Base-by-base conservation (phyloP, 1,140 invertebrate genomes). In the Drosophila ohnishii region DNA sequence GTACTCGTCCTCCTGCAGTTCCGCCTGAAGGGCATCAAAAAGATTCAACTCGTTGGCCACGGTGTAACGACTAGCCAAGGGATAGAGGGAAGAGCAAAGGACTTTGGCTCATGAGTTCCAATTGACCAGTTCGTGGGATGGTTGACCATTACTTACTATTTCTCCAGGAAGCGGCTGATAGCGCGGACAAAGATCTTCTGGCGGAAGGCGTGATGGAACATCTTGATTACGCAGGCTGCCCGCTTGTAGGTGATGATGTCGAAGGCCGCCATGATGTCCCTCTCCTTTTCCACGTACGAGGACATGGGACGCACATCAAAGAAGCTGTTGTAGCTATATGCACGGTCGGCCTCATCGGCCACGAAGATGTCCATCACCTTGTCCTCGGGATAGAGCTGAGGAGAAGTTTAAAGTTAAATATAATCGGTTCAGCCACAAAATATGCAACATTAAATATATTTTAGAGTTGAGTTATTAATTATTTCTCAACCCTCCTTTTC, bases 291-390 rank as follows among this genome's bases (percentile, higher is more conserved):
- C 8, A 96, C 96, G 2, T 94, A 93, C 25, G 94, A 92, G 13
- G 95, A 95, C 92, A 97, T 95, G 0, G 96, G 94, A 84, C 96
- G 96, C 0, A 95, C 25, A 0, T 95, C 22, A 94, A 73, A 8
- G 94, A 94, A 88, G 32, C 58, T 82, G 19, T 78, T 87, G 47
- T 75, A 90, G 63, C 76, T 91, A n/a, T 78, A 90, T 0, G 90
- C 90, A 11, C 75, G 61, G 5, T 85, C 78, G 2, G 76, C 80
- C 47, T 83, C 82, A 35, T 95, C 93, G 6, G 95, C 91, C 3
- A 96, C 92, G 85, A 97, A 98, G 85, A 96, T 94, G 67, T 96
- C 95, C 94, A 95, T 94, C 93, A 96, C 95, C 75, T 94, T 93
- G 94, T 95, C 96, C 40, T 93, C 83, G 2, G 94, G 93, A 42